These are phyloP conservation scores for Manis pentadactyla DNA, from an alignment of 2,797 vertebrate species.

Conservation along the genomic window DNA sequence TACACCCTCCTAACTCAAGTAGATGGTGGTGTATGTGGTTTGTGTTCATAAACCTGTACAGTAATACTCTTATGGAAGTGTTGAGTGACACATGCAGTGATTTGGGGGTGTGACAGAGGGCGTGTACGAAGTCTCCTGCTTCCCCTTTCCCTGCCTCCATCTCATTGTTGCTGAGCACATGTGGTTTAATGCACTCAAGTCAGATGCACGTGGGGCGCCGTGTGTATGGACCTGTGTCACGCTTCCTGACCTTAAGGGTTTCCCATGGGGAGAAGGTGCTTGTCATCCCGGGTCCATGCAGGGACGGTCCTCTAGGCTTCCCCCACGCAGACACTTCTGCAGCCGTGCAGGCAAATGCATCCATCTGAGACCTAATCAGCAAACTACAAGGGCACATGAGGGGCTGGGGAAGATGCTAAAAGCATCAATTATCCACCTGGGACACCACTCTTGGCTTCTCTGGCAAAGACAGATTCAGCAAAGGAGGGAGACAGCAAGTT, in stretches of 20 bases:
- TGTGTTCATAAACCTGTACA: background rate
- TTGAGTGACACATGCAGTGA: background rate
- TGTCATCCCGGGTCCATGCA: background rate
- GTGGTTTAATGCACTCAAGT: background rate
- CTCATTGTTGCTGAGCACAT: background rate
- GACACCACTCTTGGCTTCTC: background rate
- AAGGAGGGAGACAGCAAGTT: accelerated
- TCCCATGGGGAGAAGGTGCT: accelerated
- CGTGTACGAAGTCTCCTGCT: background rate
- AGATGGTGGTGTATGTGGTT: no score
- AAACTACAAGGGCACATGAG: background rate
- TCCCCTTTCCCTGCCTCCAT: background rate
- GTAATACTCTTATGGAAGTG: background rate
- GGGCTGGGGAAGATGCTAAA: conserved; percentile 16
- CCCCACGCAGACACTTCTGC: background rate
- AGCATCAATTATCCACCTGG: background rate
- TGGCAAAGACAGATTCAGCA: background rate
- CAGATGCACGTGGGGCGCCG: accelerated
- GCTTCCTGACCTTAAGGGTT: background rate
- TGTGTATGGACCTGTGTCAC: background rate
- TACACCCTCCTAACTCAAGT: background rate
- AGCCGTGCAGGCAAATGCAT: background rate
- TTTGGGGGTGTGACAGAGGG: background rate
- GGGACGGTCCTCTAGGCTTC: accelerated
- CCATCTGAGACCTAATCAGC: conserved; percentile 58